Evolutionary conservation across 2,888 invertebrate genomes (phyloP).

Genomic region (Metalampra italica): DNA sequence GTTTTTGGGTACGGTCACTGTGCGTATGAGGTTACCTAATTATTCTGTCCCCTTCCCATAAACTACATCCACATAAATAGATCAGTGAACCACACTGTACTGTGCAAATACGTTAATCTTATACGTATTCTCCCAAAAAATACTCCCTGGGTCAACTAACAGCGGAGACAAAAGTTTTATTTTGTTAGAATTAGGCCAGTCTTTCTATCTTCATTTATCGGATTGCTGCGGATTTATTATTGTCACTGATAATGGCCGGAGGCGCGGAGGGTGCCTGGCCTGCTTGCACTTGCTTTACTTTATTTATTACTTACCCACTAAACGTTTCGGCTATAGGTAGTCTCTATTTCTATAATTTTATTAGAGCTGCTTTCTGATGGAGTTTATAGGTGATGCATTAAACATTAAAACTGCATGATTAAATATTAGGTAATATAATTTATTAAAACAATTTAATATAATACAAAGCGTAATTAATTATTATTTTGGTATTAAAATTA

Average conservation of each 20-base stretch:
- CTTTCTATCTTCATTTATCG: constrained; percentile 36
- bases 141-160: not conserved
- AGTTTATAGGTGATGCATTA: no score
- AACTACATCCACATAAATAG: no score
- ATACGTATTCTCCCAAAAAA: not conserved
- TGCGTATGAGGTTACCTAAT: no score
- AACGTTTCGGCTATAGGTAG: not conserved
- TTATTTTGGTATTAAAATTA: no score
- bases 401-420: no score
- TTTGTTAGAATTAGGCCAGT: not conserved
- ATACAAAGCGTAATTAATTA: no score
- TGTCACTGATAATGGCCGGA: constrained; percentile 43
- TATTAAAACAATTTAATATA: no score
- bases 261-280: constrained; percentile 30
- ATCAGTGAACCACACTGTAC: not conserved
- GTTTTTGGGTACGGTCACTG: no score
- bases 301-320: not conserved
- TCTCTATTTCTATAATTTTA: not conserved
- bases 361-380: no score
- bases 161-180: not conserved
- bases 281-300: constrained; percentile 8
- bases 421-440: no score
- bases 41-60: no score
- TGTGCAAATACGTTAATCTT: not conserved
- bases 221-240: constrained; percentile 49